These are phyloP conservation scores for Eugnorisma glareosa DNA, from an alignment of 2,888 invertebrate species.

Conservation along the genomic window DNA sequence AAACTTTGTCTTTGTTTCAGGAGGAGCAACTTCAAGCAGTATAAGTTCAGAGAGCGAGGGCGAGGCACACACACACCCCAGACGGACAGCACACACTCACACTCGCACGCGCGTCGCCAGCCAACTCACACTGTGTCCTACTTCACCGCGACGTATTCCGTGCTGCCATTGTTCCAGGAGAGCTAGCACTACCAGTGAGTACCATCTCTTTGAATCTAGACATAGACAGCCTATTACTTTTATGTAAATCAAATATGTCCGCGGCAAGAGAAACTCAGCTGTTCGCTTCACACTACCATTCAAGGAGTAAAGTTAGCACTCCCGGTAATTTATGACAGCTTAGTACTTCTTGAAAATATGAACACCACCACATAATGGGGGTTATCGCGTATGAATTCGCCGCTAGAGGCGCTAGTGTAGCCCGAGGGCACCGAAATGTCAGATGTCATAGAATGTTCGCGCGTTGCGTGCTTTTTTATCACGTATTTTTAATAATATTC, in stretches of 20 bases:
- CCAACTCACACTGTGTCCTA: constrained; percentile 86
- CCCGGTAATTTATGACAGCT: background rate
- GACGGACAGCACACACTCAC: constrained; percentile 54
- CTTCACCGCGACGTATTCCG: constrained; percentile 79
- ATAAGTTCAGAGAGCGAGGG: constrained; percentile 84
- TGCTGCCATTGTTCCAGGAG: constrained; percentile 75
- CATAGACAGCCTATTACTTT: constrained; percentile 29
- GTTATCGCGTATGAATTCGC: too few relatives aligned
- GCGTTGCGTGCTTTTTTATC: too few relatives aligned
- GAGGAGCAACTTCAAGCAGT: constrained; percentile 82
- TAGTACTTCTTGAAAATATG: constrained; percentile 19
- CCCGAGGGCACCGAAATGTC: too few relatives aligned
- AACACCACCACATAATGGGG: too few relatives aligned
- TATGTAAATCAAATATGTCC: background rate
- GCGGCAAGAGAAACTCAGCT: background rate
- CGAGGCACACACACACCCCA: constrained; percentile 72
- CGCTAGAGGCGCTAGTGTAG: too few relatives aligned
- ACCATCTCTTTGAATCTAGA: constrained; percentile 14
- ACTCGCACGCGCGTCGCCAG: constrained; percentile 74
- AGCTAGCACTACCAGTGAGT: constrained; percentile 71
- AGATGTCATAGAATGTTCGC: too few relatives aligned
- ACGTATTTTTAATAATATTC: too few relatives aligned
- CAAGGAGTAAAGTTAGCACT: background rate
- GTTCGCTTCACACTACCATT: background rate
- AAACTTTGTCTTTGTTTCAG: constrained; percentile 55